Evolutionary conservation across 2,888 invertebrate species (phyloP), one percentile per base, ranked within the genome.

Genomic region (Encarsia formosa): DNA sequence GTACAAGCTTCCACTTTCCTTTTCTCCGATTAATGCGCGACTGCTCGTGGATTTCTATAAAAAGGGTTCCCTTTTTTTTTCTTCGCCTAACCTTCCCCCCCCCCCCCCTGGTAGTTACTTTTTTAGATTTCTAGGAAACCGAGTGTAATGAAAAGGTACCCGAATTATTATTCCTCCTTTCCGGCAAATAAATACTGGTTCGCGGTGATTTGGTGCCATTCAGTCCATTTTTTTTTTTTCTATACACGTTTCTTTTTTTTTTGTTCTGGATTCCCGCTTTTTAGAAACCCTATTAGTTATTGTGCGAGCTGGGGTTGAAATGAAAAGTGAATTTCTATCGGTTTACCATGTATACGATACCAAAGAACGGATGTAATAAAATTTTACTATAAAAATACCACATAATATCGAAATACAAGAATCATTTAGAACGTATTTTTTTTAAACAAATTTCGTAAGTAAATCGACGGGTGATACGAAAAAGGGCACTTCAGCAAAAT

Each of bases 1-100:
- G 63, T 64, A 65, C 31, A 38, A 37, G 43, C 52, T 49, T 50
- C 50, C 46, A 54, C 54, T 55, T 53, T 54, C 46, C 42, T 53
- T 52, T 49, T 53, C 48, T 47, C 24, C 57, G 54, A 59, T 57
- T 56, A 61, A 56, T 57, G 49, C 58, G 29, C 45, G n/a, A n/a
- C 26, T 26, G 42, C 35, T 8, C 8, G 34, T n/a, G 34, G n/a
- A n/a, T n/a, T n/a, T n/a, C n/a, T n/a, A n/a, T n/a, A 20, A 18
- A 11, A 26, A 13, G 40, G 15, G 34, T 15, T 18, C 26, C 24
- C 41, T 24, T 42, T 26, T 31, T n/a, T 29, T 19, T 42, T 16
- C 40, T 24, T 20, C 8, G 35, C 23, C 51, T 49, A 32, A 37
- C 22, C 19, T 24, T 23, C 29, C 39, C 19, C 22, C n/a, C 23